Base-by-base conservation (phyloP, 1,140 invertebrate genomes). In the Antheraea mylitta region DNA sequence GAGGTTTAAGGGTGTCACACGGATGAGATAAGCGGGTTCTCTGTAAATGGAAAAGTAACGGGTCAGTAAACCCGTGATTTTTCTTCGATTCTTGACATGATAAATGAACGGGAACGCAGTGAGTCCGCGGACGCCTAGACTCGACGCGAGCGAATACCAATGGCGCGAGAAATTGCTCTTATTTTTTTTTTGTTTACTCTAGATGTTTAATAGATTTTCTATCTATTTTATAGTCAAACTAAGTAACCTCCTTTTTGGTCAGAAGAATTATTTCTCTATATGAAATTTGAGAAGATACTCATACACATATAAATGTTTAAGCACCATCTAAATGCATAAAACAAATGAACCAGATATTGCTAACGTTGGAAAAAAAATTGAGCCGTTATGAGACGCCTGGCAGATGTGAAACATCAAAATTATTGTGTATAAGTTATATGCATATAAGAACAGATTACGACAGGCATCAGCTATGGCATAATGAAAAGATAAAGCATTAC, bases 41-140 rank as follows among this genome's bases (percentile, higher is more conserved):
- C 77, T 83, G 82, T 85, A 89, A 91, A 91, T 90, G 81, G 86
- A 87, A 91, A 91, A 87, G 82, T 80, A 83, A 81, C 87, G 85
- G 87, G 85, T 89, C 86, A 91, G 81, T 87, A 80, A 82, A 73
- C 80, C 73, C 72, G 81, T 81, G 83, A 87, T 83, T 89, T 89
- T 84, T 89, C 85, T 88, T 82, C 76, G 78, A 85, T 81, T 82
- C 85, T 76, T 81, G 83, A 78, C 81, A 85, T 88, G 87, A 90
- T 88, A 91, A 90, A 91, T 91, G 87, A 79, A 70, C 73, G 74
- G 75, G 77, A 79, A 77, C 73, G 66, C 73, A 75, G 74, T 64
- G 63, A 74, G 73, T 70, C 68, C 71, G 72, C 77, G 74, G 73
- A 70, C 61, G 72, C 66, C 73, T 74, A 71, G 79, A 74, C 75